Percentiles rank a stretch among this genome's conserved stretches.
Conservation (phyloP, 2,888 invertebrate species). For the Macrophya annulata region DNA sequence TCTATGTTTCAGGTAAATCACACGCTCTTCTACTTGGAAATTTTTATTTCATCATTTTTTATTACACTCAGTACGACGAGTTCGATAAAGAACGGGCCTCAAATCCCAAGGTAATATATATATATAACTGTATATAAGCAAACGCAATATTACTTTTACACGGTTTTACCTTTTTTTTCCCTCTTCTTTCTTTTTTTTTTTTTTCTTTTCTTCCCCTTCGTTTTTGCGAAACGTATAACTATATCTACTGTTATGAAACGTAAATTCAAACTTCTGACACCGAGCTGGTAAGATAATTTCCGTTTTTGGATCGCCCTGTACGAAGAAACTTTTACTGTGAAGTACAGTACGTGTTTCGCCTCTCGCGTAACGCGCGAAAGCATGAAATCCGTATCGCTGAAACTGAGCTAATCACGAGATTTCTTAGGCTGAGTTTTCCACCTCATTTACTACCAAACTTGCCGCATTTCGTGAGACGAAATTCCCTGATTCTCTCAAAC, state of each 20-base stretch:
- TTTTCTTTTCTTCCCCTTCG: background rate
- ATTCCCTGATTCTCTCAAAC: slow-evolving; percentile 35
- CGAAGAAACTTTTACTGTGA: background rate
- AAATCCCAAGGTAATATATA: slow-evolving; percentile 7
- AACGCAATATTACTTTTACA: background rate
- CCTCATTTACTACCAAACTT: slow-evolving; percentile 37
- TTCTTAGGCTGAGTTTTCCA: slow-evolving; percentile 39
- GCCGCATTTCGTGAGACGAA: slow-evolving; percentile 21
- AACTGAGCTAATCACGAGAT: slow-evolving; percentile 42
- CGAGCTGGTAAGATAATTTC: slow-evolving; percentile 8
- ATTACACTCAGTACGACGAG: background rate
- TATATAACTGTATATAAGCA: background rate
- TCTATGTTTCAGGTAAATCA: slow-evolving; percentile 46
- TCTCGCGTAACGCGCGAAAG: background rate
- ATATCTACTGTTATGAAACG: background rate
- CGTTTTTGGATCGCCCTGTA: background rate
- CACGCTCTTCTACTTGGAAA: background rate
- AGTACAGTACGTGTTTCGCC: background rate
- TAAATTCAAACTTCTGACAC: background rate
- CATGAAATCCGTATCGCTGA: slow-evolving; percentile 13
- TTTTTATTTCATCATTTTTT: background rate
- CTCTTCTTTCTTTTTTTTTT: background rate
- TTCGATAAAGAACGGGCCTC: background rate
- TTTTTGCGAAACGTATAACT: background rate
- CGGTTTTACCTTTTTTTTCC: background rate